phyloP scores from a whole-genome alignment of 2,113 vertebrate species.

The Macroglossus sobrinus region DNA sequence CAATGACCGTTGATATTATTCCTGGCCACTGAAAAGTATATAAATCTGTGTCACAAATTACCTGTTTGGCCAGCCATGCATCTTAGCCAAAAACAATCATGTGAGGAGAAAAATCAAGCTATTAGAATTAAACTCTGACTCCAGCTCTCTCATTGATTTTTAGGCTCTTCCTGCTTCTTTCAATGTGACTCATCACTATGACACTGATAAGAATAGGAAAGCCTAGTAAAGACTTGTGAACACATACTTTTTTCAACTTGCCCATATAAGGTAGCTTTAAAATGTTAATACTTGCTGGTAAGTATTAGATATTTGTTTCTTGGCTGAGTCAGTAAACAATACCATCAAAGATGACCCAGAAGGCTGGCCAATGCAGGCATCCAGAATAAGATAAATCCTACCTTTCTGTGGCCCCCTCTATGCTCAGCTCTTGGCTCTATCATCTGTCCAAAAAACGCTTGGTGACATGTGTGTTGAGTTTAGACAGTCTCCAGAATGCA shows the following conservation, averaged over 20 bases:
- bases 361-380: not conserved
- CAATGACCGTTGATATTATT: not conserved
- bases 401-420: not conserved
- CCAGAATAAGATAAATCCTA: not conserved
- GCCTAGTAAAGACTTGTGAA: not conserved
- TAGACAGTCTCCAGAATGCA: not conserved
- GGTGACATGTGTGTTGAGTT: accelerated
- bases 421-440: not conserved
- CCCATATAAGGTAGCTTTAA: not conserved
- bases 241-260: not conserved
- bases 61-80: not conserved
- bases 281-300: not conserved
- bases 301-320: not conserved
- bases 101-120: not conserved
- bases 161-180: not conserved
- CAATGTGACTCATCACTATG: not conserved
- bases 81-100: not conserved
- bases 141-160: not conserved
- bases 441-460: not conserved
- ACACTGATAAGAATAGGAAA: not conserved
- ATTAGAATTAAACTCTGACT: not conserved
- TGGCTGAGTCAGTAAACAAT: not conserved
- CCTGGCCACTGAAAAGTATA: not conserved
- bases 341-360: not conserved
- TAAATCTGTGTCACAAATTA: not conserved